A percentile compares a stretch with the other conserved stretches of the same genome.
Conservation (phyloP, 2,888 invertebrate species). For the Caenorhabditis virilis region DNA sequence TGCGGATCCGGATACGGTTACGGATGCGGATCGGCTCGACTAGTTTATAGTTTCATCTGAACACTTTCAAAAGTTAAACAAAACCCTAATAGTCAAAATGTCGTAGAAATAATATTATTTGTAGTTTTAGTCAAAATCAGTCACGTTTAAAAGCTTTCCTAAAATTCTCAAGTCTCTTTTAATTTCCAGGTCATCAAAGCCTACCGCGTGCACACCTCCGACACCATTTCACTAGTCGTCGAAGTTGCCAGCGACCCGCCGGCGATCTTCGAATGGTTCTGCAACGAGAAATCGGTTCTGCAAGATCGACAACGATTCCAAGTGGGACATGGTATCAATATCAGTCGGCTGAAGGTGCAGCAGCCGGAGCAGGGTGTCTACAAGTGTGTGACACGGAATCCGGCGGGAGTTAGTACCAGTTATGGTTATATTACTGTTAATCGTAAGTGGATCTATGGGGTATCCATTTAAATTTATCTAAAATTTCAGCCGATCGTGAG, state of each 20-base stretch:
- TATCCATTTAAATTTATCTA: not conserved
- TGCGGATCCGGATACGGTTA: too few relatives aligned
- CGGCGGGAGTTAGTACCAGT: conserved; percentile 78
- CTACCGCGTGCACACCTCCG: conserved; percentile 61
- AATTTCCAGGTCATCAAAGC: conserved; percentile 63
- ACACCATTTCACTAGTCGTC: conserved; percentile 65
- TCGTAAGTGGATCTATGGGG: conserved; percentile 70
- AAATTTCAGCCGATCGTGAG: conserved; percentile 40
- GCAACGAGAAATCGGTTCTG: conserved; percentile 63
- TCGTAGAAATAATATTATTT: too few relatives aligned
- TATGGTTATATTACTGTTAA: conserved; percentile 66
- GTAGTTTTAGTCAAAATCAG: too few relatives aligned
- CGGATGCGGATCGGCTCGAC: too few relatives aligned
- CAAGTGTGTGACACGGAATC: conserved; percentile 87
- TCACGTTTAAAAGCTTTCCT: not conserved
- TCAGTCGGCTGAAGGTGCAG: conserved; percentile 61
- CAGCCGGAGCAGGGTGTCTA: conserved; percentile 75
- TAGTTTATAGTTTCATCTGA: too few relatives aligned
- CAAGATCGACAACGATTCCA: conserved; percentile 56
- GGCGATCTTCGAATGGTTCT: conserved; percentile 60
- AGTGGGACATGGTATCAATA: conserved; percentile 62
- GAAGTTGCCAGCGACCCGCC: conserved; percentile 63
- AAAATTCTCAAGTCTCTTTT: not conserved
- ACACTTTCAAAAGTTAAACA: too few relatives aligned
- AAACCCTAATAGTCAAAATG: too few relatives aligned